Base-by-base conservation (phyloP, 1,140 invertebrate genomes). In the Arctopsyche grandis region DNA sequence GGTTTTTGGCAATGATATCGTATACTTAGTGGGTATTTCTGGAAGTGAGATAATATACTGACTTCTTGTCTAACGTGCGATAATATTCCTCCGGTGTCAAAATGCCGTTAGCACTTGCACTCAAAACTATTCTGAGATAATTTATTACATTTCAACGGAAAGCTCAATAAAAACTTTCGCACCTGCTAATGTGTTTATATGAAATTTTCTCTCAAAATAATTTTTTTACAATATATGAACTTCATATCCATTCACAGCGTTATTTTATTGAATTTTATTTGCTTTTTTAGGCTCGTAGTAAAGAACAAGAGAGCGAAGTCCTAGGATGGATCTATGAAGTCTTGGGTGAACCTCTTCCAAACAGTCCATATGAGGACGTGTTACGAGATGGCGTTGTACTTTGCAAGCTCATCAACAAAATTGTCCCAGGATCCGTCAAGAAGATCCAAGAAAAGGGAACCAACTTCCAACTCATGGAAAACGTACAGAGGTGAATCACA, bases 391-490 rank as follows among this genome's bases (percentile, higher is more conserved):
- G 98, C 12, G 91, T 97, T 21, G 88, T 98, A 66, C 90, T 99
- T 1, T 99, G 98, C 90, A 95, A 98, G 84, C 88, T 99, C 9
- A 96, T 96, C 85, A 99, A 99, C 88, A 98, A 98, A 90, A 89
- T 99, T 73, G 90, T 93, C 0, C 97, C 98, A 0, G 96, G 95
- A n/a, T 96, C 94, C 1, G 94, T 99, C 0, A 98, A 97, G 86
- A 99, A 99, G 87, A 99, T 99, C 79, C 97, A 99, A 87, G 92
- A 94, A 58, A 96, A 94, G 84, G 98, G 98, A 83, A 97, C 97
- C 24, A 98, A 98, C 83, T 99, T 99, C 88, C 97, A 98, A 83
- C 90, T 99, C 81, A 99, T 99, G 97, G 97, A 99, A 88, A 99
- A 99, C 86, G 95, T 99, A 84, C 96, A 98, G 86, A 93, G 95